Percentiles rank a stretch among this genome's conserved stretches.
Conservation (phyloP, 1,140 invertebrate species). For the Wasmannia auropunctata region DNA sequence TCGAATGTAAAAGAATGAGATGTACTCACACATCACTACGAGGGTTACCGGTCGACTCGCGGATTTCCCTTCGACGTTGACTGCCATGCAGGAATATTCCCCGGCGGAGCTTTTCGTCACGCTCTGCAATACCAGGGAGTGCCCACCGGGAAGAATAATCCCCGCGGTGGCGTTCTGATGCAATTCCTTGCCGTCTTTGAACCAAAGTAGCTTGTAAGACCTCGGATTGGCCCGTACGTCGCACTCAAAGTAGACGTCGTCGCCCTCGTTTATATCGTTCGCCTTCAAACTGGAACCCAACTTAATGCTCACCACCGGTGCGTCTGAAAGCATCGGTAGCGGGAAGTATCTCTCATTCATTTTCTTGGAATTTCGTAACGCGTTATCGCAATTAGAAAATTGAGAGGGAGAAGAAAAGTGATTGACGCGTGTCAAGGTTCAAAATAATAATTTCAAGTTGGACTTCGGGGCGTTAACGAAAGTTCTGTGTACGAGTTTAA, state of each 20-base stretch:
- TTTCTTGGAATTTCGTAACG: background rate
- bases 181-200: slow-evolving; percentile 91
- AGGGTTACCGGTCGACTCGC: slow-evolving; percentile 91
- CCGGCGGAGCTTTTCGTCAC: slow-evolving; percentile 92
- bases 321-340: slow-evolving; percentile 87
- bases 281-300: slow-evolving; percentile 93
- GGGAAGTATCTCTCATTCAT: slow-evolving; percentile 8
- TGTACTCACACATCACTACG: slow-evolving; percentile 93
- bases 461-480: background rate
- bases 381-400: background rate
- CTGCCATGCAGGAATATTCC: slow-evolving; percentile 92
- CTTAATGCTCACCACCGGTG: slow-evolving; percentile 91
- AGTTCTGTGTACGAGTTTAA: background rate
- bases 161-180: slow-evolving; percentile 92
- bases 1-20: background rate
- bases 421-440: background rate
- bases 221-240: slow-evolving; percentile 94
- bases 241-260: slow-evolving; percentile 97
- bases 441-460: background rate
- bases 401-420: background rate
- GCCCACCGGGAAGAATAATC: slow-evolving; percentile 91
- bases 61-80: slow-evolving; percentile 92
- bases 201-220: slow-evolving; percentile 92
- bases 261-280: slow-evolving; percentile 95
- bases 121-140: slow-evolving; percentile 93